These are phyloP conservation scores for Microtus montanus DNA, from an alignment of 2,113 vertebrate species.

Conservation along the genomic window DNA sequence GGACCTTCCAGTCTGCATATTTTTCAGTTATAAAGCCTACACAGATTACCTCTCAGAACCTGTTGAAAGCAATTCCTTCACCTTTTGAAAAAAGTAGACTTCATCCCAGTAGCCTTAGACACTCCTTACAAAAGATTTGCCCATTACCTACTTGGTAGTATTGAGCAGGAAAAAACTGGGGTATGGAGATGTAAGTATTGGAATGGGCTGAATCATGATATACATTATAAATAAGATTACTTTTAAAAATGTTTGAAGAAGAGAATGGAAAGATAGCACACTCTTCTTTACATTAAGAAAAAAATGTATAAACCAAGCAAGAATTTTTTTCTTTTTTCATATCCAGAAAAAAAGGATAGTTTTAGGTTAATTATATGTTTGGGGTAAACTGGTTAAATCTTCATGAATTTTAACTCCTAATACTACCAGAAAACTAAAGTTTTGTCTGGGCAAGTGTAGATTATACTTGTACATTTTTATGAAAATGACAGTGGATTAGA, in stretches of 20 bases:
- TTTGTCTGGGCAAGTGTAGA: slow-evolving; percentile 37
- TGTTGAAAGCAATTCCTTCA: neutral
- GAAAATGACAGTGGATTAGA: slow-evolving; percentile 40
- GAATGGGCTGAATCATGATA: slow-evolving; percentile 7
- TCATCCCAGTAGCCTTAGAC: neutral
- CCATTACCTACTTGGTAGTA: neutral
- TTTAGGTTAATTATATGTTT: slow-evolving; percentile 40
- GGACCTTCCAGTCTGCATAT: neutral
- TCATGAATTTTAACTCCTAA: slow-evolving; percentile 38
- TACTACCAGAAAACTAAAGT: neutral
- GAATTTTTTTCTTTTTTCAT: neutral
- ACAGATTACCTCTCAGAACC: neutral
- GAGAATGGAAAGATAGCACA: slow-evolving; percentile 1
- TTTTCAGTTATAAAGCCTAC: neutral
- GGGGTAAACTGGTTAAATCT: neutral
- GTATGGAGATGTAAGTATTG: neutral
- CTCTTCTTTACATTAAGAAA: neutral
- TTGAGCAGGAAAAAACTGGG: neutral
- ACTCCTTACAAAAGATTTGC: neutral
- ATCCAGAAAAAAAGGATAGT: neutral
- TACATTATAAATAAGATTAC: neutral
- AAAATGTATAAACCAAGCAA: neutral
- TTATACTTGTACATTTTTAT: slow-evolving; percentile 40
- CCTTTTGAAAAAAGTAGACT: neutral
- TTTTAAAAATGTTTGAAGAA: neutral